These are phyloP conservation scores for Drosophila kohkoa DNA, from an alignment of 1,140 invertebrate genomes.

Conservation along the genomic window DNA sequence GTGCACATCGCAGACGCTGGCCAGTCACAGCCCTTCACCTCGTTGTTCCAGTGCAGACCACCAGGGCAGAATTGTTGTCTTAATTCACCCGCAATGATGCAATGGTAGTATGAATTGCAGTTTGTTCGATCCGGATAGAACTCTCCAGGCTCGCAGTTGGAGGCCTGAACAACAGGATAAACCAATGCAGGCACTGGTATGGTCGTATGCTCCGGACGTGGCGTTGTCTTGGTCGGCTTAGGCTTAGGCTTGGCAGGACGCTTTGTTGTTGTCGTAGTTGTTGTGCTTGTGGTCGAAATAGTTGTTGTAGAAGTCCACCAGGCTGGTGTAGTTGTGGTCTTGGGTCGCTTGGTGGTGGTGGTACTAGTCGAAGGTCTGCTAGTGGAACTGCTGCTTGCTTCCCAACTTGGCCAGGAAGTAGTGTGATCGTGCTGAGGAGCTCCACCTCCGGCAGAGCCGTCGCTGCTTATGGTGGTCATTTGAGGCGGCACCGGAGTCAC, in stretches of 20 bases:
- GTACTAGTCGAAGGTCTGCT: constrained; percentile 45
- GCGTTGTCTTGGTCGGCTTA: constrained; percentile 57
- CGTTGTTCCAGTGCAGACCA: constrained; percentile 92
- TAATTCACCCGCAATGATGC: constrained; percentile 88
- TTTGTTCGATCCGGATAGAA: constrained; percentile 89
- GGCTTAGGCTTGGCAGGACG: constrained; percentile 54
- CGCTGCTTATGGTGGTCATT: constrained; percentile 87
- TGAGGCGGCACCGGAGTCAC: constrained; percentile 90
- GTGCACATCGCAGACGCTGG: constrained; percentile 89
- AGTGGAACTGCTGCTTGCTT: constrained; percentile 64
- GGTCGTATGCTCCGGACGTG: constrained; percentile 73
- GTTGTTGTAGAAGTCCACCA: constrained; percentile 77
- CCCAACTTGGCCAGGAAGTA: constrained; percentile 86
- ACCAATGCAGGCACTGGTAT: constrained; percentile 84
- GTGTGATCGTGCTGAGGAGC: constrained; percentile 62
- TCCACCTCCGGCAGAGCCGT: constrained; percentile 61
- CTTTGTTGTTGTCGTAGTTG: constrained; percentile 75
- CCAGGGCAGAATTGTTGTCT: constrained; percentile 90
- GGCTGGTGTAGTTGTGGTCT: constrained; percentile 64
- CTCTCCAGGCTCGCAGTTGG: constrained; percentile 87
- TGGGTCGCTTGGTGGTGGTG: constrained; percentile 50
- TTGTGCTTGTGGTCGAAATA: constrained; percentile 64
- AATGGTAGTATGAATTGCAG: constrained; percentile 91
- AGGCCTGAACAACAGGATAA: constrained; percentile 84
- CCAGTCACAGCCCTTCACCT: constrained; percentile 89